These are phyloP conservation scores for Lipophrys pholis DNA, from an alignment of 2,113 vertebrate species.

Conservation along the genomic window DNA sequence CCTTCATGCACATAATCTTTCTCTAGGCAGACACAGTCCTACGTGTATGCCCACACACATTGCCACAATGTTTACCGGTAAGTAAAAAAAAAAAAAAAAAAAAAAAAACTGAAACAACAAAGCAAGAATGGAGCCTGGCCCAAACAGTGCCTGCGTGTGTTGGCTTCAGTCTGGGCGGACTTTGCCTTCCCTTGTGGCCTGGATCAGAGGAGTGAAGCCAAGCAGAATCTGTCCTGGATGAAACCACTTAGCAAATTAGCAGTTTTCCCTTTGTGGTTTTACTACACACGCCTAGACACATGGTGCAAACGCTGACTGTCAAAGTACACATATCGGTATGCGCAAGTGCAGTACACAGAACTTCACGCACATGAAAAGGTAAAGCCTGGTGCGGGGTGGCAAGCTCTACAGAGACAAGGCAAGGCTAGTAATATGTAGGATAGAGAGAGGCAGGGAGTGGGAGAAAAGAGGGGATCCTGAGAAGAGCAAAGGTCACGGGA, in stretches of 20 bases:
- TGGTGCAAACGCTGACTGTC: slow-evolving; percentile 18
- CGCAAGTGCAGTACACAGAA: slow-evolving; percentile 15
- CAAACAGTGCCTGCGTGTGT: slow-evolving; percentile 8
- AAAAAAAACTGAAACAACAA: slow-evolving; percentile 58
- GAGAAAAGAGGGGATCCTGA: slow-evolving; percentile 11
- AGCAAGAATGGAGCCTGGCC: slow-evolving; percentile 25
- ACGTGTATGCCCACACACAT: slow-evolving; percentile 15
- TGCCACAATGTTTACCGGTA: neutral
- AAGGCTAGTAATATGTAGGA: slow-evolving; percentile 48
- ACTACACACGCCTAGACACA: slow-evolving; percentile 42
- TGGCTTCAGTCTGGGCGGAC: slow-evolving; percentile 33
- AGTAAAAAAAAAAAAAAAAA: slow-evolving; percentile 20
- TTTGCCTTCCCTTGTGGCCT: slow-evolving; percentile 52
- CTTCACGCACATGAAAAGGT: slow-evolving; percentile 37
- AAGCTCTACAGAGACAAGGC: slow-evolving; percentile 48
- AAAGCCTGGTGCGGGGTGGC: slow-evolving; percentile 40
- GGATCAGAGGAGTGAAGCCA: slow-evolving; percentile 59
- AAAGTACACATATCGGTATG: slow-evolving; percentile 39
- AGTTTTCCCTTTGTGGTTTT: slow-evolving; percentile 36
- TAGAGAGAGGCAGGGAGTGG: slow-evolving; percentile 15
- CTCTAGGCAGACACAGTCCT: slow-evolving; percentile 17
- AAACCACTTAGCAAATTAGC: slow-evolving; percentile 75
- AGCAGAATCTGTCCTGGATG: slow-evolving; percentile 63
- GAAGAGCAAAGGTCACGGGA: neutral
- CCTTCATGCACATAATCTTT: slow-evolving; percentile 6